Percentiles rank a stretch among this genome's conserved stretches.
Evolutionary conservation across 2,888 invertebrate species (phyloP).

Genomic region (Lomographa bimaculata): DNA sequence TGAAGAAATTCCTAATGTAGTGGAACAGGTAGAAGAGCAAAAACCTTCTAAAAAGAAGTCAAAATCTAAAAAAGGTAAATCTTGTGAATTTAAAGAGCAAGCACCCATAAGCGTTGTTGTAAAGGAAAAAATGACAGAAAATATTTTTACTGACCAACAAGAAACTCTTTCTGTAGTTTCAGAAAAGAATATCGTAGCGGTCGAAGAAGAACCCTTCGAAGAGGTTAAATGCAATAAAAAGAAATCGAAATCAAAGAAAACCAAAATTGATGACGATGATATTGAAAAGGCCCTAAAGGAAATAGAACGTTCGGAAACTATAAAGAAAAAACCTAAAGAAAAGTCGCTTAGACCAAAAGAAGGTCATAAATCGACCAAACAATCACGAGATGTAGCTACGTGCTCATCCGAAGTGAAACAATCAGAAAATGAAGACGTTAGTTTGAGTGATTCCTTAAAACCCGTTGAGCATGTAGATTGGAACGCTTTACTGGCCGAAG

Average conservation of each 20-base stretch:
- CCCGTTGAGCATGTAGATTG: slow-evolving; percentile 69
- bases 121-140: slow-evolving; percentile 14
- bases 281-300: slow-evolving; percentile 57
- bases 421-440: slow-evolving; percentile 16
- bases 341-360: slow-evolving; percentile 35
- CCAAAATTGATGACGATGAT: slow-evolving; percentile 51
- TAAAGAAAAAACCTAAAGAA: slow-evolving; percentile 50
- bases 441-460: slow-evolving; percentile 39
- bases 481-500: slow-evolving; percentile 71
- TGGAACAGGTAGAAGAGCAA: slow-evolving; percentile 39
- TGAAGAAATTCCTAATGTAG: slow-evolving; percentile 36
- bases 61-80: slow-evolving; percentile 32
- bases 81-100: slow-evolving; percentile 4
- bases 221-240: slow-evolving; percentile 52
- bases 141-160: slow-evolving; percentile 15
- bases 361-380: not conserved
- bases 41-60: slow-evolving; percentile 41
- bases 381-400: slow-evolving; percentile 4
- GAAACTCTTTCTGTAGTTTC: slow-evolving; percentile 8
- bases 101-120: slow-evolving; percentile 3
- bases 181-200: slow-evolving; percentile 1
- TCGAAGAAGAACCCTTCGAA: slow-evolving; percentile 32
- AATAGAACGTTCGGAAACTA: slow-evolving; percentile 46
- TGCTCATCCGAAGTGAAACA: slow-evolving; percentile 9
- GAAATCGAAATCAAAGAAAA: slow-evolving; percentile 57